A percentile compares a stretch with the other conserved stretches of the same genome.
These are phyloP conservation scores for Trichosurus vulpecula DNA, from an alignment of 2,797 vertebrate genomes.

Conservation along the genomic window DNA sequence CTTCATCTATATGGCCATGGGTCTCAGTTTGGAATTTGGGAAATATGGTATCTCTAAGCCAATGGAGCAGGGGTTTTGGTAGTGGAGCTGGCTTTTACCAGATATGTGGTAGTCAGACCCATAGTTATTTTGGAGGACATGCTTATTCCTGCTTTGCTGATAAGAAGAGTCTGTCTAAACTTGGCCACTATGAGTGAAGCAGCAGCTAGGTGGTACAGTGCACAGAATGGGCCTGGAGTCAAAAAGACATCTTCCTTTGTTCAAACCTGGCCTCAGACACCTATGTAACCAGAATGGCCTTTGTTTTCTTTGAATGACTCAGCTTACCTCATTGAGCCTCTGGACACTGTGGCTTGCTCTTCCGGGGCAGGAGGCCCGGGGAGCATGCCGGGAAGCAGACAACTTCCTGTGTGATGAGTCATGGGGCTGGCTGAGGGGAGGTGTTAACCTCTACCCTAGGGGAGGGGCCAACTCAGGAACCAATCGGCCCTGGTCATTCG, in stretches of 20 bases:
- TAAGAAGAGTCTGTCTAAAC: neutral
- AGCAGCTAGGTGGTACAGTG: neutral
- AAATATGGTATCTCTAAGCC: neutral
- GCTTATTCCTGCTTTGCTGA: neutral
- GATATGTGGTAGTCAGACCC: neutral
- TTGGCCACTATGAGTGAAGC: neutral
- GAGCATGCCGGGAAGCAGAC: too few relatives aligned
- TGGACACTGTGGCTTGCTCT: too few relatives aligned
- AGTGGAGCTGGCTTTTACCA: neutral
- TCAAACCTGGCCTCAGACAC: neutral
- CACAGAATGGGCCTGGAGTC: neutral
- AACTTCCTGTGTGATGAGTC: too few relatives aligned
- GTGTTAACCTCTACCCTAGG: too few relatives aligned
- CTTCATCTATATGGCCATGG: neutral
- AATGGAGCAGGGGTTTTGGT: neutral
- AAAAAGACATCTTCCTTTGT: neutral
- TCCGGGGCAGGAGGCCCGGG: too few relatives aligned
- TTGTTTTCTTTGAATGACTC: too few relatives aligned
- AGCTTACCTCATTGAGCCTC: too few relatives aligned
- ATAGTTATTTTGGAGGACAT: neutral
- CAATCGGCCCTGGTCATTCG: too few relatives aligned
- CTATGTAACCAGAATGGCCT: too few relatives aligned
- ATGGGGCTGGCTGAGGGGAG: too few relatives aligned
- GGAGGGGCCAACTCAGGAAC: too few relatives aligned
- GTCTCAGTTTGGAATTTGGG: neutral